Evolutionary conservation across 2,113 vertebrate species (phyloP).

Genomic region (Notiomystis cincta): DNA sequence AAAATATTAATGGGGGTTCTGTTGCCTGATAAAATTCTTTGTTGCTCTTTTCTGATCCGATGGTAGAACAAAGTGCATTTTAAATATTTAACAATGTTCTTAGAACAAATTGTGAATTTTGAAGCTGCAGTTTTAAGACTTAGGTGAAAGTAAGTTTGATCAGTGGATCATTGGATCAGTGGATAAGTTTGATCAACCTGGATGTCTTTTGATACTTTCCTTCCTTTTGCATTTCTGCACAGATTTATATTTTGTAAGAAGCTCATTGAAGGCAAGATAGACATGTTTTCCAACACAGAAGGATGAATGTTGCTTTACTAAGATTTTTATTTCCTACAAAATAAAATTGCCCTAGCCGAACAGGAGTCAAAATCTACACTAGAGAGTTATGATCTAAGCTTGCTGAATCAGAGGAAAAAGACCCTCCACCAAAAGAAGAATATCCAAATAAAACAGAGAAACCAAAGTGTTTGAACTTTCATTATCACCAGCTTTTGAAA

Average conservation of each 20-base stretch:
- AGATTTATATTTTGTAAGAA: not conserved
- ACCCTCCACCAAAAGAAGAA: not conserved
- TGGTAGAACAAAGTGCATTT: not conserved
- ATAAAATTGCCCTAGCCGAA: not conserved
- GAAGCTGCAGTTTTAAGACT: not conserved
- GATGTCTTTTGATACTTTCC: not conserved
- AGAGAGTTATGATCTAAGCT: not conserved
- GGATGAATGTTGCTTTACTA: not conserved
- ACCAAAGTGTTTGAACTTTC: not conserved
- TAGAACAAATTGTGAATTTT: not conserved
- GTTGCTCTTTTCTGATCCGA: not conserved
- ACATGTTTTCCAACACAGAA: not conserved
- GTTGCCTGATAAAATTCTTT: conserved; percentile 5
- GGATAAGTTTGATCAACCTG: not conserved
- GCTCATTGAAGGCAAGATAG: not conserved
- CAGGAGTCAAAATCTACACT: not conserved
- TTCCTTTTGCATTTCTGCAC: not conserved
- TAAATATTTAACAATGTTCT: conserved; percentile 18
- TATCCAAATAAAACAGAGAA: not conserved
- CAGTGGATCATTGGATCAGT: too few species aligned
- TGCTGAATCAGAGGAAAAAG: not conserved
- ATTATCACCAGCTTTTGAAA: not conserved
- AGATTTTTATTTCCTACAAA: not conserved
- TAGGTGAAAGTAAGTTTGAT: not conserved
- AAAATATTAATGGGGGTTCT: not conserved